Evolutionary conservation across 2,888 invertebrate species (phyloP).

Genomic region (Pocota personata): DNA sequence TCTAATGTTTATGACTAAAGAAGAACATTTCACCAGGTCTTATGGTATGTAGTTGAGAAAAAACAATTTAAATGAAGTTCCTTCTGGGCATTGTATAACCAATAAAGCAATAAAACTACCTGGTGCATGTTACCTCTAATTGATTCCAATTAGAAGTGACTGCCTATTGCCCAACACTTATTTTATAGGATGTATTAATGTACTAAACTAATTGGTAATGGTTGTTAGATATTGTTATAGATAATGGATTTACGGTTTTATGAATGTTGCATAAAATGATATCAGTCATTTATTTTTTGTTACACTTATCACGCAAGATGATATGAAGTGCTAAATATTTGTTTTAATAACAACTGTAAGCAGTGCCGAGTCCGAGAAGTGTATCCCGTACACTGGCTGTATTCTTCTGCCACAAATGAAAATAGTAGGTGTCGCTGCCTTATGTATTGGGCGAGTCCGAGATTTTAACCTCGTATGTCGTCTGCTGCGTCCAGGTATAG

Average conservation of each 20-base stretch:
- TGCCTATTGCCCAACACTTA: too few species aligned
- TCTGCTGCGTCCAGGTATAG: too few species aligned
- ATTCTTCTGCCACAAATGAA: too few species aligned
- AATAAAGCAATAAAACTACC: slow-evolving; percentile 47
- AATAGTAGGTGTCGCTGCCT: too few species aligned
- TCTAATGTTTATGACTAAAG: not conserved
- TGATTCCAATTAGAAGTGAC: not conserved
- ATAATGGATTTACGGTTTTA: not conserved
- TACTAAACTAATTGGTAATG: not conserved
- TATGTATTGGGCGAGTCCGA: too few species aligned
- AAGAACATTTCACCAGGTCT: not conserved
- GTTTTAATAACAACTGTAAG: too few species aligned
- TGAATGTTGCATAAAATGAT: not conserved
- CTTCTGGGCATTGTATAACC: not conserved
- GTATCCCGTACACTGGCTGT: too few species aligned
- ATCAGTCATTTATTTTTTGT: too few species aligned
- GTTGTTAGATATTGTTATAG: not conserved
- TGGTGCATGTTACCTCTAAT: not conserved
- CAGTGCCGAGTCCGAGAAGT: too few species aligned
- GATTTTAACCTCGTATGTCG: too few species aligned
- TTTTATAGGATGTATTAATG: not conserved
- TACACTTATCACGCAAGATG: not conserved
- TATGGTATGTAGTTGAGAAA: not conserved
- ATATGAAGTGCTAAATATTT: not conserved
- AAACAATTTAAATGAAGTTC: slow-evolving; percentile 16